phyloP scores from a whole-genome alignment of 2,888 invertebrate genomes.

The Cosmopolites sordidus region DNA sequence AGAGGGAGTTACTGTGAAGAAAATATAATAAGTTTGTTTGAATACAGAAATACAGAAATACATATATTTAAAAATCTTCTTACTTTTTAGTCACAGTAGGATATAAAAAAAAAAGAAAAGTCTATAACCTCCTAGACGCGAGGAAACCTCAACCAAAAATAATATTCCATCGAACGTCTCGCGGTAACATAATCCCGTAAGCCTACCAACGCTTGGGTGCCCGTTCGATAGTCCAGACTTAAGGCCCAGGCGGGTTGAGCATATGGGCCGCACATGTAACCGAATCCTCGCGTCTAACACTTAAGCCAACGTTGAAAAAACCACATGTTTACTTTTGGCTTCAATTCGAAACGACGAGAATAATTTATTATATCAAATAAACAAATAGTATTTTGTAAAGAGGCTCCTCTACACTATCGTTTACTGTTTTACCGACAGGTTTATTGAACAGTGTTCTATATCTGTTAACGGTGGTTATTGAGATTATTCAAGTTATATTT shows the following conservation, averaged over 20 bases:
- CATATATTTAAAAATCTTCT: no score
- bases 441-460: constrained; percentile 29
- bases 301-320: constrained; percentile 35
- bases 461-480: constrained; percentile 17
- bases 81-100: no score
- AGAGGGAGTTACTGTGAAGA: no score
- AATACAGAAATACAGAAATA: no score
- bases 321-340: constrained; percentile 37
- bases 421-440: constrained; percentile 30
- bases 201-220: no score
- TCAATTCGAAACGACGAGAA: constrained; percentile 35
- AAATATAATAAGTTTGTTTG: no score
- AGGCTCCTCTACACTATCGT: constrained; percentile 27
- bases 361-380: constrained; percentile 36
- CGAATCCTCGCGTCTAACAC: constrained; percentile 33
- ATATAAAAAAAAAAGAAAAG: no score
- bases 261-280: constrained; percentile 37
- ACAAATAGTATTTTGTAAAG: constrained; percentile 30
- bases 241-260: constrained; percentile 19
- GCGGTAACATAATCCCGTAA: no score
- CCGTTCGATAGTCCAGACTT: background rate
- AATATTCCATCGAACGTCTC: no score
- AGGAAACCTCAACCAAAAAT: no score
- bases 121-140: no score
- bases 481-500: constrained; percentile 3